phyloP scores from a whole-genome alignment of 2,113 vertebrate genomes.

The Copsychus sechellarum region DNA sequence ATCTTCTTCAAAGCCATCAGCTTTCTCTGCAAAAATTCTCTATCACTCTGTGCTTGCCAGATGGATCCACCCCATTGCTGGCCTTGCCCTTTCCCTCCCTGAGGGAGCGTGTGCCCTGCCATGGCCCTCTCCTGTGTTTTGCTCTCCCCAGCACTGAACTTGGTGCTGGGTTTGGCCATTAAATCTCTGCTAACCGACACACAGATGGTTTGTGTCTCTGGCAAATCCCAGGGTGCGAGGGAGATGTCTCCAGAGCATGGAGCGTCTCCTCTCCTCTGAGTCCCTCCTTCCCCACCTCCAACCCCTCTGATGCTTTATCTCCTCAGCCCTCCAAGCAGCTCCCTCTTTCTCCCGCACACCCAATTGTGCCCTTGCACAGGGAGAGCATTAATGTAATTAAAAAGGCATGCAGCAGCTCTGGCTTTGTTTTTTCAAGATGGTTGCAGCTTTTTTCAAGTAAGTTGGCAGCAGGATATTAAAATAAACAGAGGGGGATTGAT shows the following conservation, averaged over 20 bases:
- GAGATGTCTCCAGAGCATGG: conserved; percentile 41
- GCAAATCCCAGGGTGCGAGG: conserved; percentile 32
- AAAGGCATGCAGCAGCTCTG: conserved; percentile 58
- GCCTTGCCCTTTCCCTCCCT: neutral
- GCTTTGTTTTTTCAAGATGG: conserved; percentile 67
- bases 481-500: conserved; percentile 69
- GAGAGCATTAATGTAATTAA: conserved; percentile 65
- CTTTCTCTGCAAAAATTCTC: neutral
- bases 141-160: neutral
- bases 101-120: neutral
- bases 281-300: conserved; percentile 40
- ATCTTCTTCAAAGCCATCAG: neutral
- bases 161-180: neutral
- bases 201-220: conserved; percentile 49
- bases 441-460: conserved; percentile 46
- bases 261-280: neutral
- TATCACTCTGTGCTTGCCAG: neutral
- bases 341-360: neutral
- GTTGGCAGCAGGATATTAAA: conserved; percentile 70
- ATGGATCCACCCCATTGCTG: neutral
- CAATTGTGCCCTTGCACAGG: neutral
- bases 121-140: neutral
- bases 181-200: neutral
- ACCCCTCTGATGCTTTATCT: neutral
- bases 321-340: neutral